A percentile compares a stretch with the other conserved stretches of the same genome.
Evolutionary conservation across 2,888 invertebrate genomes (phyloP).

Genomic region (Frankliniella fusca): DNA sequence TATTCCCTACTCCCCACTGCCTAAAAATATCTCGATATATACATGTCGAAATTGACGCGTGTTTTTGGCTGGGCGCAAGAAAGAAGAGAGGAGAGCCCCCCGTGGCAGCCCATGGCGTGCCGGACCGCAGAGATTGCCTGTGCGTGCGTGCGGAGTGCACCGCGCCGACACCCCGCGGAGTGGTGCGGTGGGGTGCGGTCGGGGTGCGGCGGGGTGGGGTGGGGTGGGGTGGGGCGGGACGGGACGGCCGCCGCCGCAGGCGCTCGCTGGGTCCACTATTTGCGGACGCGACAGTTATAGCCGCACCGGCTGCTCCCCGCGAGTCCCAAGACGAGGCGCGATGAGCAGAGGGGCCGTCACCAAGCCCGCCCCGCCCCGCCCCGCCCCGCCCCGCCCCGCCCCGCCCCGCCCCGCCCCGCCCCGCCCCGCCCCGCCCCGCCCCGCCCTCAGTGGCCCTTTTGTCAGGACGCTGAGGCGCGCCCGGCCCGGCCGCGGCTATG

Average conservation of each 20-base stretch:
- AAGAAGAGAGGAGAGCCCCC: too few relatives aligned
- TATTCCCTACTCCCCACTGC: too few relatives aligned
- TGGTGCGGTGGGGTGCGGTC: constrained; percentile 40
- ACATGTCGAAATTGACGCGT: too few relatives aligned
- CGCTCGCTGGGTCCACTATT: constrained; percentile 29
- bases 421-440: constrained; percentile 32
- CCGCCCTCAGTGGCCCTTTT: constrained; percentile 31
- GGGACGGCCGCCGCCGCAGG: constrained; percentile 34
- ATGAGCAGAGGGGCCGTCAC: constrained; percentile 32
- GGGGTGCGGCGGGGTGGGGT: constrained; percentile 39
- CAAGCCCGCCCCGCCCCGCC: constrained; percentile 35
- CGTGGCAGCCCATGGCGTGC: neutral
- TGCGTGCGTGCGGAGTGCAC: neutral
- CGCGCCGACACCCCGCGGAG: neutral
- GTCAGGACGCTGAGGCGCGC: constrained; percentile 45
- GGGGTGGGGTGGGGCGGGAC: constrained; percentile 37
- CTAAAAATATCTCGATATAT: too few relatives aligned
- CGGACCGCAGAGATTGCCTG: neutral
- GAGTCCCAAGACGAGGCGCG: constrained; percentile 36
- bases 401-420: constrained; percentile 27
- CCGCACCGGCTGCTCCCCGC: constrained; percentile 33
- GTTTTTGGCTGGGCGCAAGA: too few relatives aligned
- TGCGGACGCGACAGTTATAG: constrained; percentile 34
- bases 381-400: neutral
- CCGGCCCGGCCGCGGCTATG: too few relatives aligned